Base-by-base conservation (phyloP, 2,888 invertebrate species). In the Cantharis rufa region DNA sequence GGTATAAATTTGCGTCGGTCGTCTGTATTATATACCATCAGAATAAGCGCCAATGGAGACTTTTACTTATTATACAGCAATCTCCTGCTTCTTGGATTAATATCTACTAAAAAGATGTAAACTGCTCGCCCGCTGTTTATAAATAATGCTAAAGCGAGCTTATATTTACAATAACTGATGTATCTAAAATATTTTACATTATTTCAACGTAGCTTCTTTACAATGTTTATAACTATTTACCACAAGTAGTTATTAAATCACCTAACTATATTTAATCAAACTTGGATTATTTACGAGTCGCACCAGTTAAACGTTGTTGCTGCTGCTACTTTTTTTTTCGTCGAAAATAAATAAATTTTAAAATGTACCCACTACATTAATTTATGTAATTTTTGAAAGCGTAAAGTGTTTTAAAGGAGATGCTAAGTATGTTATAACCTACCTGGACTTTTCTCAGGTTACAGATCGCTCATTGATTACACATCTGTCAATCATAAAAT, bases 111-210 rank as follows among this genome's bases (percentile, higher is more conserved):
- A 69, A 75, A 71, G 64, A 75, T 75, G 78, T 81, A 83, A 84
- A 84, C 84, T 84, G 85, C 85, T 85, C 27, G 28, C 86, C 86
- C 84, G 85, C 86, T 85, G 86, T 82, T 86, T 84, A 82, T 86
- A 84, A 86, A 84, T 85, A 85, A 86, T 85, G 75, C 66, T 66
- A 64, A 66, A 63, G 28, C 16, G 21, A 24, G 32, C 32, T 62
- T 71, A 66, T 62, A 28, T 68, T 68, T 71, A 73, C 73, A 69
- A 21, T 73, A 73, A 69, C 48, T 32, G 61, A 73, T 69, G 72
- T 61, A 62, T 21, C 24, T 62, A n/a, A 48, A 72, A 66, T 66
- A 15, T 68, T 66, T 66, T 21, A 66, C 64, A 66, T 21, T 21
- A 66, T 66, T 21, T 66, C 24, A 66, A 69, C 27, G 48, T 70